Evolutionary conservation across 2,888 invertebrate species (phyloP), one percentile per base, ranked within the genome.

Genomic region (Tyria jacobaeae): DNA sequence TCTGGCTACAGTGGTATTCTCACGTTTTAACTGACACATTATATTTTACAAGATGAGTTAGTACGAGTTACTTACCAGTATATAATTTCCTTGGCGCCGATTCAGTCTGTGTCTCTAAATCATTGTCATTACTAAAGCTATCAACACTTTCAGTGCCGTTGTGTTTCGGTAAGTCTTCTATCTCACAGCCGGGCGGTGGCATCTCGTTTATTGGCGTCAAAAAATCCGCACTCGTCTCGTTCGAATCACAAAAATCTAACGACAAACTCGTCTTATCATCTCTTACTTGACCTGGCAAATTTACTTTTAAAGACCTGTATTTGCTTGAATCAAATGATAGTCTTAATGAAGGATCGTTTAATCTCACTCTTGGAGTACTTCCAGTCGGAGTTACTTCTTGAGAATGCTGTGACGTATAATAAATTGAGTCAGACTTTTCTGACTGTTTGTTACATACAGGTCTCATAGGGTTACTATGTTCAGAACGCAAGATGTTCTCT

Each of bases 151-250:
- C 92, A 57, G 87, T 91, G 0, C 93, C 92, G 35, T 93, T 92
- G 35, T 89, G 90, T 58, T 90, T 90, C 21, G 93, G 94, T 74
- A 94, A 68, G n/a, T 94, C 91, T 54, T 93, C 93, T 1, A 93
- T 89, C 73, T 93, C 94, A 61, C 94, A 93, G 0, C 92, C 92
- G 0, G 94, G 89, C 1, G 88, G 90, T 1, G 94, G 94, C 94
- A 94, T 92, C 70, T 94, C 94, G 41, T 94, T 94, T 4, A 94
- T 94, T 1, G 94, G 94, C 52, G 94, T 94, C 57, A 94, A 70
- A 64, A 94, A 94, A 72, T 94, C 94, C 0, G 94, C 94, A 70
- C 94, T 94, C 0, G 94, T 94, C 75, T 94, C 94, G 68, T 94
- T 94, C 0, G 94, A 94, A 60, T 94, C 94, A 63, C 94, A 94